Evolutionary conservation across 2,797 vertebrate species (phyloP).

Genomic region (Hydrolagus colliei): DNA sequence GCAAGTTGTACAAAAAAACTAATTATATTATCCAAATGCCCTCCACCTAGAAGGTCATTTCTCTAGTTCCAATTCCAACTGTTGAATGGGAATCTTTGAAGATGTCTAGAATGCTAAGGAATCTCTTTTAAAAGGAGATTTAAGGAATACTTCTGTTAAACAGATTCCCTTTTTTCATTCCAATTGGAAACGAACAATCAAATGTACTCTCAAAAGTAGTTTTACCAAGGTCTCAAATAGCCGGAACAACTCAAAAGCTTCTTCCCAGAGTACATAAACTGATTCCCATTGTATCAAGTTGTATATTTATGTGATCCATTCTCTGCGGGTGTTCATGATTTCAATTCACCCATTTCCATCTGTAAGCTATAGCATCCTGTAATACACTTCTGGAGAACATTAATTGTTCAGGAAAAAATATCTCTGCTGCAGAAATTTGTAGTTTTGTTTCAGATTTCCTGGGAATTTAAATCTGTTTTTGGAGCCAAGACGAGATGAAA

Average conservation of each 20-base stretch:
- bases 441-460: background rate
- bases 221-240: background rate
- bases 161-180: background rate
- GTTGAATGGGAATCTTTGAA: background rate
- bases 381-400: background rate
- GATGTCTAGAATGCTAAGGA: background rate
- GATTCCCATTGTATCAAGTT: background rate
- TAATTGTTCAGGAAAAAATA: conserved; percentile 4
- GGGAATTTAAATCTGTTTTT: background rate
- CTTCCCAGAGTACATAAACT: background rate
- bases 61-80: background rate
- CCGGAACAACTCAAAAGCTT: background rate
- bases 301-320: conserved; percentile 8
- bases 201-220: background rate
- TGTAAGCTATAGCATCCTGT: background rate
- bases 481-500: background rate
- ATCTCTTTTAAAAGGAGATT: background rate
- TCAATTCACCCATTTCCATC: background rate
- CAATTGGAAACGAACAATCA: background rate
- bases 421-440: background rate
- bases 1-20: background rate
- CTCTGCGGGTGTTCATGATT: background rate
- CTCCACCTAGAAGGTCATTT: background rate
- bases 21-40: background rate
- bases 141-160: background rate